Conservation (phyloP, 2,113 vertebrate genomes). For the Hiodon alosoides region DNA sequence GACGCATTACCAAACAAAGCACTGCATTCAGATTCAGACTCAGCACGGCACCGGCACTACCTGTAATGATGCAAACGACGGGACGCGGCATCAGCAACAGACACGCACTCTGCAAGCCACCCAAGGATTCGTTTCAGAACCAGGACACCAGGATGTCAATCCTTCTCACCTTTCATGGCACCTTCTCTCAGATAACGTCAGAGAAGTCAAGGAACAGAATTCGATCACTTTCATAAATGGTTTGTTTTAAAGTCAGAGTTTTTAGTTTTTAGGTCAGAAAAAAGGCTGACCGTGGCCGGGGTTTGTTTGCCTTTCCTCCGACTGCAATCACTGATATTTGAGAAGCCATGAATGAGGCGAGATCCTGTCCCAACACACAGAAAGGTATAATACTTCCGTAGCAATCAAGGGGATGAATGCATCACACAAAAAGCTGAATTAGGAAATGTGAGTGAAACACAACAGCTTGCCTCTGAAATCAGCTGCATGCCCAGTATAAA, state of each 20-base stretch:
- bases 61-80: not conserved
- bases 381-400: not conserved
- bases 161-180: slow-evolving; percentile 16
- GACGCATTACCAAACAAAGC: not conserved
- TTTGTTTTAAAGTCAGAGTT: no score
- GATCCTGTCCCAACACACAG: slow-evolving; percentile 21
- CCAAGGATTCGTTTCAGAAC: not conserved
- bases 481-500: no score
- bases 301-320: not conserved
- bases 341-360: slow-evolving; percentile 37
- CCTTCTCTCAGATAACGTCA: not conserved
- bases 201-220: not conserved
- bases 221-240: no score
- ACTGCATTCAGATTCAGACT: not conserved
- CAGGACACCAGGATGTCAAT: slow-evolving; percentile 1
- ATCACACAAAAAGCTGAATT: slow-evolving; percentile 22
- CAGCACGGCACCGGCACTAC: not conserved
- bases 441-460: slow-evolving; percentile 8
- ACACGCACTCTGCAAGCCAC: slow-evolving; percentile 12
- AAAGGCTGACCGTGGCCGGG: not conserved
- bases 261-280: not conserved
- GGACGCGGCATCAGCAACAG: not conserved
- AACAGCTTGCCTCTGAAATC: no score
- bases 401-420: slow-evolving; percentile 17
- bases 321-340: not conserved